Base-by-base conservation (phyloP, 37 sponge, comb jelly and placozoan species). In the Mnemiopsis leidyi region DNA sequence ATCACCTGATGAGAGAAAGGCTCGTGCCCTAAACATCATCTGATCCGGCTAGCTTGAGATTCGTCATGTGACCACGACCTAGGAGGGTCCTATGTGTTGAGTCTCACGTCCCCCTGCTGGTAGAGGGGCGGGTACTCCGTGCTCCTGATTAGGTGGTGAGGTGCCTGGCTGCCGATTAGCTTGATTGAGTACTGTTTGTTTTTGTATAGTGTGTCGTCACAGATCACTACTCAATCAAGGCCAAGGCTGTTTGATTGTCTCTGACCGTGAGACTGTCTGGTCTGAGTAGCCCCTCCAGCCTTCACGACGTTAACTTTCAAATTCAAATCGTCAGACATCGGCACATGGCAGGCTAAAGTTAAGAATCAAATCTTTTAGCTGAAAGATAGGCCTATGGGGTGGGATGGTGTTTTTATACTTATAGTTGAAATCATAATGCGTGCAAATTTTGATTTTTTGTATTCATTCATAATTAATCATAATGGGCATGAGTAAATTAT, bases 11-110 rank as follows among this genome's bases (percentile, higher is more conserved):
- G 61, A 48, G 61, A 48, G 5, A 18, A 48, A 5, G 13, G 61
- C 61, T 48, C 73, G 73, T 69, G 73, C 73, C 73, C 73, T 69
- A 69, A 69, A 69, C 73, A 69, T 69, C n/a, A 69, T 25, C 73
- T 69, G 73, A 69, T 28, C 73, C 73, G 61, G 61, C 61, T 13
- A 48, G 9, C 61, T 48, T 48, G 61, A 5, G 5, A 48, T 48
- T 48, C 61, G 61, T 48, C 61, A 48, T 48, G 61, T 48, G 61
- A 48, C 13, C 61, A n/a, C n/a, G n/a, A n/a, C n/a, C n/a, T n/a
- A n/a, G 61, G 61, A 13, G 9, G 61, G 61, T 18, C 13, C 61
- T 13, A 13, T 48, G 61, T 13, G 9, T 13, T 48, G 13, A 48
- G 9, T 13, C 61, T 48, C 13, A 48, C 61, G 13, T 5, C 61